A percentile compares a stretch with the other conserved stretches of the same genome.
Evolutionary conservation across 2,797 vertebrate genomes (phyloP).

Genomic region (Chaetophractus vellerosus): DNA sequence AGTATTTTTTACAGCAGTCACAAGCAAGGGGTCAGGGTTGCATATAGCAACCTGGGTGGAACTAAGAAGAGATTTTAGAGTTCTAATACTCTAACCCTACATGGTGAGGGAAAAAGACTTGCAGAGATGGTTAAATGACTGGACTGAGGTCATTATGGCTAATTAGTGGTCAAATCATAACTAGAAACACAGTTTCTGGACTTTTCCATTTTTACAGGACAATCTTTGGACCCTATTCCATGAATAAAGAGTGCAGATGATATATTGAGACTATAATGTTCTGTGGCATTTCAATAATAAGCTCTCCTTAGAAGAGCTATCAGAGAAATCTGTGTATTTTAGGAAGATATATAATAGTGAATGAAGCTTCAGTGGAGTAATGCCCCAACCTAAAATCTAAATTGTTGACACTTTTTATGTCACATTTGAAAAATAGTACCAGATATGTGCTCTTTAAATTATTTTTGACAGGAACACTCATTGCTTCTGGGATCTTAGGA

Average conservation of each 20-base stretch:
- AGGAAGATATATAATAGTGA: background rate
- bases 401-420: background rate
- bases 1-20: background rate
- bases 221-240: background rate
- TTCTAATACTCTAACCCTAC: background rate
- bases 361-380: background rate
- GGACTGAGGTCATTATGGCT: background rate
- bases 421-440: slow-evolving; percentile 47
- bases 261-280: background rate
- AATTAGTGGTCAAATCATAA: background rate
- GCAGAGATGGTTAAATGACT: background rate
- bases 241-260: background rate
- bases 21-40: background rate
- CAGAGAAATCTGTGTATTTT: background rate
- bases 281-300: background rate
- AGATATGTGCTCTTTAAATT: slow-evolving; percentile 45
- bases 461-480: slow-evolving; percentile 32
- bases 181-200: background rate
- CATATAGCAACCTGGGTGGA: background rate
- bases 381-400: background rate
- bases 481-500: slow-evolving; percentile 33
- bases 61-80: background rate
- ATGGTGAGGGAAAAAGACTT: background rate
- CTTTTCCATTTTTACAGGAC: background rate
- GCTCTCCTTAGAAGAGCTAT: background rate